Conservation (phyloP, 2,113 vertebrate genomes). For the Tragelaphus strepsiceros region DNA sequence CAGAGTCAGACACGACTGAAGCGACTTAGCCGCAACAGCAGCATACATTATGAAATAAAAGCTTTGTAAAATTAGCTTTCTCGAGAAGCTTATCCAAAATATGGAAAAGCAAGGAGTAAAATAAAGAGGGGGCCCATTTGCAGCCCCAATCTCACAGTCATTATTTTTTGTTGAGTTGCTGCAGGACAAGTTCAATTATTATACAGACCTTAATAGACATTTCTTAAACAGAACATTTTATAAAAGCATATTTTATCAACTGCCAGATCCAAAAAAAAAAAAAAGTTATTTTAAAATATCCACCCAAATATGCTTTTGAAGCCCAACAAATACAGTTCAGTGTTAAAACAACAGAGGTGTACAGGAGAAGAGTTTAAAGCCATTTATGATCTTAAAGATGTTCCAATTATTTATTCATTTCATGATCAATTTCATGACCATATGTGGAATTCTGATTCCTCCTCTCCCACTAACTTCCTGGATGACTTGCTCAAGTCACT, state of each 20-base stretch:
- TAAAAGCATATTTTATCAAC: conserved; percentile 10
- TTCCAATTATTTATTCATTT: conserved; percentile 6
- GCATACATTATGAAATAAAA: background rate
- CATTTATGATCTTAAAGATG: background rate
- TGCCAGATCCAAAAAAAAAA: background rate
- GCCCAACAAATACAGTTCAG: background rate
- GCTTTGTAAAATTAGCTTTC: background rate
- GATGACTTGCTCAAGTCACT: background rate
- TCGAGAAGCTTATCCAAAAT: background rate
- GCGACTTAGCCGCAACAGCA: too few relatives aligned
- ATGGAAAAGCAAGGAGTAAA: background rate
- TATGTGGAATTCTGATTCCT: background rate
- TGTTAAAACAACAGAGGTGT: conserved; percentile 18
- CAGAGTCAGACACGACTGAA: too few relatives aligned
- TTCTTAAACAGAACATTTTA: conserved; percentile 25
- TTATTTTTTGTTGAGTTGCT: conserved; percentile 10
- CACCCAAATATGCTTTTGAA: background rate
- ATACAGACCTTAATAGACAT: background rate
- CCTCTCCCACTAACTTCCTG: background rate
- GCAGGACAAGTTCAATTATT: background rate
- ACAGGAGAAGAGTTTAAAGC: background rate
- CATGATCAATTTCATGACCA: background rate
- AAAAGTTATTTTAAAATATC: conserved; percentile 10
- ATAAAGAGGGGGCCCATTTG: background rate
- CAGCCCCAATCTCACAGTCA: background rate